Percentiles rank a stretch among this genome's conserved stretches.
Evolutionary conservation across 2,113 vertebrate genomes (phyloP).

Genomic region (Leptobrachium leishanense): DNA sequence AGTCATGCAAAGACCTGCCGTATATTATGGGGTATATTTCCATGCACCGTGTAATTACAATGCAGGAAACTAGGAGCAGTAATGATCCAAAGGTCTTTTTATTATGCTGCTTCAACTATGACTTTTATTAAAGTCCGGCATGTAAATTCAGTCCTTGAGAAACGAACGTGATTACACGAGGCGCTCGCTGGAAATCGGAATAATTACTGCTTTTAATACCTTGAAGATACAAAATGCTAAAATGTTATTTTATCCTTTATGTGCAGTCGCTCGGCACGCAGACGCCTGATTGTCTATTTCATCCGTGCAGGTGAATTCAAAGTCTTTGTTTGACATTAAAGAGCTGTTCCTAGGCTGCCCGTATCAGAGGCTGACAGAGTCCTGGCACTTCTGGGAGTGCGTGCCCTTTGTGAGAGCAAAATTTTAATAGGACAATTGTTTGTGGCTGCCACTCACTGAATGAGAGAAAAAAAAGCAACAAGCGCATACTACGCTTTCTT

Average conservation of each 20-base stretch:
- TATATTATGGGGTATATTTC: too few relatives aligned
- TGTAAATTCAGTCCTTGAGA: too few relatives aligned
- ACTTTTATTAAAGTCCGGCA: too few relatives aligned
- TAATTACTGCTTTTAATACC: too few relatives aligned
- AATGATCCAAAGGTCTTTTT: too few relatives aligned
- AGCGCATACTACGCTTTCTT: not conserved
- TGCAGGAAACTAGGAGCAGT: too few relatives aligned
- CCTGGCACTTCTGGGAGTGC: conserved; percentile 15
- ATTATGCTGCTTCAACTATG: too few relatives aligned
- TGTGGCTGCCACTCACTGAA: not conserved
- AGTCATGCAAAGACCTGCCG: too few relatives aligned
- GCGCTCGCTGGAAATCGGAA: not conserved
- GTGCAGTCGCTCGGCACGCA: too few relatives aligned
- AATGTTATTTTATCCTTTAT: too few relatives aligned
- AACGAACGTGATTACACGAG: too few relatives aligned
- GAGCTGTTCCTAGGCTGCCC: conserved; percentile 6
- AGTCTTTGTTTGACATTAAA: conserved; percentile 44
- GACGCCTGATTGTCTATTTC: not conserved
- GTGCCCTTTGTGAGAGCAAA: conserved; percentile 12
- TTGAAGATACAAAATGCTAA: not conserved
- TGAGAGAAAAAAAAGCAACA: not conserved
- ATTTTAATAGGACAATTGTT: not conserved
- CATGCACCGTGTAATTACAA: too few relatives aligned
- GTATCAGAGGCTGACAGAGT: conserved; percentile 28
- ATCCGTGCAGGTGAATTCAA: not conserved